Base-by-base conservation (phyloP, 2,113 vertebrate species). In the Ciconia stormi region DNA sequence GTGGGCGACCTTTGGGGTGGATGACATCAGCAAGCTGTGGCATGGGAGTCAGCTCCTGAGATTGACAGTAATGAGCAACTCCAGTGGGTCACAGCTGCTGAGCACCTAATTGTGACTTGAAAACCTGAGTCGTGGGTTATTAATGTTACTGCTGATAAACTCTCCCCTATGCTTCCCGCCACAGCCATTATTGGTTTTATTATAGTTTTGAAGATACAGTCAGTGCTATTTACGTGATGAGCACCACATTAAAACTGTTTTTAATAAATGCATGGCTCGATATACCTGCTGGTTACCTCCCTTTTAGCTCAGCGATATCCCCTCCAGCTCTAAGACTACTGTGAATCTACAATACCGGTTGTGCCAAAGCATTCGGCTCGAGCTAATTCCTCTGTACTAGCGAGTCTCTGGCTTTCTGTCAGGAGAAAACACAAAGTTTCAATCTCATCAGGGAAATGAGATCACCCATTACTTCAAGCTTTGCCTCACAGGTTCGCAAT, bases 81-180 rank as follows among this genome's bases (percentile, higher is more conserved):
- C 87, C 92, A 95, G 89, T 90, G 94, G 93, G 95, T 97, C 97
- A 96, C 91, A 94, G 96, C 82, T 95, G 91, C 94, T 89, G 86
- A 97, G 95, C 85, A 97, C 85, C 62, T 97, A 97, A 97, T 21
- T 96, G 96, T 61, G 36, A 95, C 95, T 93, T 59, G 82, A 85
- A 97, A 97, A 97, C 82, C 62, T 16, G 42, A 96, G 87, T 87
- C 66, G 22, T 50, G 40, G 69, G 82, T 98, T 97, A 93, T 96
- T 97, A 95, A 90, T 93, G 93, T 94, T 96, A 85, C 87, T 25
- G 29, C 82, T 94, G 95, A 97, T 94, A 89, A 97, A 94, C 83
- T 94, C 90, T 26, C 84, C 55, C 7, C 19, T 53, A 3, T 30
- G 29, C 15, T 38, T 59, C 14, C 72, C 84, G 44, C 89, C 44